A percentile compares a stretch with the other conserved stretches of the same genome.
Conservation (phyloP, 2,113 vertebrate species). For the Orthonyx spaldingii region DNA sequence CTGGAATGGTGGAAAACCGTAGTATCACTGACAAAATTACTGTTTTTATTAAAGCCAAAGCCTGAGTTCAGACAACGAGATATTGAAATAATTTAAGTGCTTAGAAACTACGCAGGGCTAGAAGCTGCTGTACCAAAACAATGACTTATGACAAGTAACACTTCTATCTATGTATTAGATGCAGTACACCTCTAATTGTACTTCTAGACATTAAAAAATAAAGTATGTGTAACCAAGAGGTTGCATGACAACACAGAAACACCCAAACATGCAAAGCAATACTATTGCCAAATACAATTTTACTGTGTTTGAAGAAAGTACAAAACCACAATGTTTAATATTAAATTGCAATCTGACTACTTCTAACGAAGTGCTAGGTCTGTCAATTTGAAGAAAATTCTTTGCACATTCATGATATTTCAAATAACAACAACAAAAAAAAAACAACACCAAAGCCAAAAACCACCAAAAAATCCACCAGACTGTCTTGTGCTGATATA, state of each 20-base stretch:
- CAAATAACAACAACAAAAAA: neutral
- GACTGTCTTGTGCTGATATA: neutral
- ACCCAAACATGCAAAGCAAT: neutral
- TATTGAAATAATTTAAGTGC: neutral
- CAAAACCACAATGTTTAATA: neutral
- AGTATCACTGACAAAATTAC: neutral
- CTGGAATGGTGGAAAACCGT: neutral
- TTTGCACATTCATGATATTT: neutral
- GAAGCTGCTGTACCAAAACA: neutral
- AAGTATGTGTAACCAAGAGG: neutral
- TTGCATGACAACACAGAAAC: neutral
- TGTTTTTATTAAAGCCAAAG: neutral
- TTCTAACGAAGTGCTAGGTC: neutral
- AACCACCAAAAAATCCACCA: neutral
- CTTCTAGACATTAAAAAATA: neutral
- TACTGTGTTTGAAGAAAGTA: neutral
- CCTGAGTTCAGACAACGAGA: neutral
- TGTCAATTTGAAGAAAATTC: neutral
- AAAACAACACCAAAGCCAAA: neutral
- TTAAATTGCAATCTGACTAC: neutral
- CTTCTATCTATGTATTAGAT: neutral
- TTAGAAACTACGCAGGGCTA: neutral
- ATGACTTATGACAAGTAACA: neutral
- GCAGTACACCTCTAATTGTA: neutral
- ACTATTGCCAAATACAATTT: neutral